These are phyloP conservation scores for Criorhina ranunculi DNA, from an alignment of 2,888 invertebrate genomes.

Conservation along the genomic window DNA sequence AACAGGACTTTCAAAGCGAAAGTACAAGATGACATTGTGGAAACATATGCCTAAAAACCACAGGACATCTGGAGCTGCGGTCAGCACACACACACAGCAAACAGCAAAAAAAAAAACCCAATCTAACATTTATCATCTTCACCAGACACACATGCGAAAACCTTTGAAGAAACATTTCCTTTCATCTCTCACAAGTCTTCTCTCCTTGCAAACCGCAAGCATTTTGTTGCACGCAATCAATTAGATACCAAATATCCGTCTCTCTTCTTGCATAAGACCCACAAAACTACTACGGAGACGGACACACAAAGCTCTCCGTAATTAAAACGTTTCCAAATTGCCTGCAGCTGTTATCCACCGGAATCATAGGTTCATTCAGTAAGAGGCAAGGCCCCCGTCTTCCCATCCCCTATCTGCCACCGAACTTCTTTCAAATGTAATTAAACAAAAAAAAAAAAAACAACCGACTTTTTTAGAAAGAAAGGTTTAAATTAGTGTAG, in stretches of 20 bases:
- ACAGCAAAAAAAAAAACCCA: background rate
- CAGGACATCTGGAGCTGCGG: too few relatives aligned
- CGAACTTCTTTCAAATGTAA: conserved; percentile 49
- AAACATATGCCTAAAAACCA: too few relatives aligned
- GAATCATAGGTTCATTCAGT: conserved; percentile 64
- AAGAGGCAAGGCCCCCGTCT: conserved; percentile 33
- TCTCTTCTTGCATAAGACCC: conserved; percentile 34
- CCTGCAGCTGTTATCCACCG: conserved; percentile 69
- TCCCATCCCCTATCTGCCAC: conserved; percentile 48
- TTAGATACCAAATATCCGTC: conserved; percentile 53
- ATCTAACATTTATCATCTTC: conserved; percentile 1
- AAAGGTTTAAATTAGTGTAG: conserved; percentile 68
- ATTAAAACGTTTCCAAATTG: conserved; percentile 71
- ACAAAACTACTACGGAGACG: conserved; percentile 14
- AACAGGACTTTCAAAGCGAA: too few relatives aligned
- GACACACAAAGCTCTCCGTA: conserved; percentile 47
- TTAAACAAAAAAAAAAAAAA: conserved; percentile 43
- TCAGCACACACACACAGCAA: too few relatives aligned
- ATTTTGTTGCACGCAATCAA: conserved; percentile 62
- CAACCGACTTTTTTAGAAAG: too few relatives aligned
- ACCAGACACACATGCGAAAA: conserved; percentile 10
- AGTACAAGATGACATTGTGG: too few relatives aligned
- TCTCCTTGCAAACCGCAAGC: background rate
- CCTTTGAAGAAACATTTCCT: background rate
- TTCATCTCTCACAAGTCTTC: too few relatives aligned